Percentiles rank a stretch among this genome's conserved stretches.
phyloP scores from a whole-genome alignment of 2,113 vertebrate species.

The Bos indicus region DNA sequence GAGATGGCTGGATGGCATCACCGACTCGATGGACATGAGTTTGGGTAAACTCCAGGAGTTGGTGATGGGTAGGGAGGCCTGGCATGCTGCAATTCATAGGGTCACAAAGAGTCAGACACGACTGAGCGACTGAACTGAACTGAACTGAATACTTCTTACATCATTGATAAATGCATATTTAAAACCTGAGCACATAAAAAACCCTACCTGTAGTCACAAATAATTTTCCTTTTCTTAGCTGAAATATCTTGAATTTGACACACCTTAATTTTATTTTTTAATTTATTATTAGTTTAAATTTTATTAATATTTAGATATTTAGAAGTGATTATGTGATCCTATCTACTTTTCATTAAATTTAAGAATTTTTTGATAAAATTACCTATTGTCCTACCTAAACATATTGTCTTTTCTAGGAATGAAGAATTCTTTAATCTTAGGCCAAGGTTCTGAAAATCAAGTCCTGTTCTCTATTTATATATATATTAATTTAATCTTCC shows the following conservation, averaged over 20 bases:
- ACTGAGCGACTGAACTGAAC: too few species aligned
- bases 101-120: too few species aligned
- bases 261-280: neutral
- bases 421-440: neutral
- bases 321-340: neutral
- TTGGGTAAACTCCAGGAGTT: too few species aligned
- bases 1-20: too few species aligned
- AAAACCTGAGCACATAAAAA: neutral
- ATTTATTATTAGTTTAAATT: neutral
- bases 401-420: neutral
- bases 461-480: neutral
- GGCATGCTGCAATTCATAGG: too few species aligned
- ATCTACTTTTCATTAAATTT: neutral
- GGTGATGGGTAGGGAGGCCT: too few species aligned
- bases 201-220: neutral
- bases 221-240: neutral
- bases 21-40: too few species aligned
- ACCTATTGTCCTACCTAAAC: neutral
- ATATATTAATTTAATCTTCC: neutral
- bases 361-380: neutral
- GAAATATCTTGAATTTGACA: neutral
- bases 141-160: neutral
- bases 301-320: neutral
- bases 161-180: neutral
- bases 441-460: neutral